Percentiles rank a stretch among this genome's conserved stretches.
phyloP scores from a whole-genome alignment of 1,140 invertebrate species.

The Thaumetopoea pityocampa region DNA sequence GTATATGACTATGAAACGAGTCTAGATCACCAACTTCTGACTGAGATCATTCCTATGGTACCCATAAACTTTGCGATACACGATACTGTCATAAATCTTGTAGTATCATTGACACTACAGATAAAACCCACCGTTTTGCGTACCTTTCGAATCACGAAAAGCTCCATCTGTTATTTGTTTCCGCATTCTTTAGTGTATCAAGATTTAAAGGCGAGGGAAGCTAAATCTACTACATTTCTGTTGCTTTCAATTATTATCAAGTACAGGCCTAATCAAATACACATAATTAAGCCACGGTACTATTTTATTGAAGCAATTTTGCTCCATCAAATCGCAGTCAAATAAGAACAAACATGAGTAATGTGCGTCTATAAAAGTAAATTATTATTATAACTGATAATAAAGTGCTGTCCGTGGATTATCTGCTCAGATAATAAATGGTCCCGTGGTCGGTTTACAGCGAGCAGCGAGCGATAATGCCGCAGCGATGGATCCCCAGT shows the following conservation, averaged over 20 bases:
- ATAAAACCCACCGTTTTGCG: too few species aligned
- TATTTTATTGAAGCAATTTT: slow-evolving; percentile 61
- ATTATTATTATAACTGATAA: slow-evolving; percentile 75
- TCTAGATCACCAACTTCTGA: too few species aligned
- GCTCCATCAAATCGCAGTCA: slow-evolving; percentile 59
- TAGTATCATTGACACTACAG: too few species aligned
- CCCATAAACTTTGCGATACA: too few species aligned
- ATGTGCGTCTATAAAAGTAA: slow-evolving; percentile 73
- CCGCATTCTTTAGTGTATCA: too few species aligned
- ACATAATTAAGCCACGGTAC: slow-evolving; percentile 45
- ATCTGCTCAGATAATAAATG: slow-evolving; percentile 69
- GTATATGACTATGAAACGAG: too few species aligned
- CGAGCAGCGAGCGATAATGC: slow-evolving; percentile 60
- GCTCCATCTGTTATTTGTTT: too few species aligned
- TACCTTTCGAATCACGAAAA: too few species aligned
- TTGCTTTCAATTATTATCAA: slow-evolving; percentile 26
- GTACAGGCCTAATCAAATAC: slow-evolving; percentile 29
- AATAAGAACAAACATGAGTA: slow-evolving; percentile 72
- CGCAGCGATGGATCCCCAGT: slow-evolving; percentile 54
- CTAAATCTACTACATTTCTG: slow-evolving; percentile 43
- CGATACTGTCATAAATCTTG: too few species aligned
- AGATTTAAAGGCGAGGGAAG: too few species aligned
- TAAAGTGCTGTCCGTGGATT: slow-evolving; percentile 71
- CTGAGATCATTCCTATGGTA: too few species aligned
- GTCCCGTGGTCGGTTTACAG: slow-evolving; percentile 53